A percentile compares a stretch with the other conserved stretches of the same genome.
These are phyloP conservation scores for Odontocerum albicorne DNA, from an alignment of 2,888 invertebrate species.

Conservation along the genomic window DNA sequence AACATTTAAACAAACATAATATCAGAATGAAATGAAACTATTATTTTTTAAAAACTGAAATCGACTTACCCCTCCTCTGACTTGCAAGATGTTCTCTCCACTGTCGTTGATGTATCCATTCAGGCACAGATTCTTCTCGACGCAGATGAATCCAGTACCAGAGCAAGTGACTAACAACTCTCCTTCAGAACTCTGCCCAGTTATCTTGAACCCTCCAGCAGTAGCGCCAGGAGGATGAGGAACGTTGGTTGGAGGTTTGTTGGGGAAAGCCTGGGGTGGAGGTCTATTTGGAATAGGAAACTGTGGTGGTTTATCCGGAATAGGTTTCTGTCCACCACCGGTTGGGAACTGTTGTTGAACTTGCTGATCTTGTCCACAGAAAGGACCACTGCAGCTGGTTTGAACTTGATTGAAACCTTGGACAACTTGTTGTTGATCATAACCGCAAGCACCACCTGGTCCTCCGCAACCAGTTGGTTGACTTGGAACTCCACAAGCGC, in stretches of 20 bases:
- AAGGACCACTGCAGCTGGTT: constrained; percentile 23
- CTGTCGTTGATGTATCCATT: constrained; percentile 61
- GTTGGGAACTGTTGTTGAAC: constrained; percentile 25
- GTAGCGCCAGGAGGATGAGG: constrained; percentile 29
- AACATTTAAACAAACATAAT: too few species aligned
- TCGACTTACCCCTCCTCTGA: constrained; percentile 43
- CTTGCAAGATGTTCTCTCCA: constrained; percentile 53
- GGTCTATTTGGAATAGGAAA: constrained; percentile 41
- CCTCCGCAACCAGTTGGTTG: constrained; percentile 17
- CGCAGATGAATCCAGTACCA: constrained; percentile 63
- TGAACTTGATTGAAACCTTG: constrained; percentile 10
- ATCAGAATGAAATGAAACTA: too few species aligned
- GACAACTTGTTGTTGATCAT: constrained; percentile 16
- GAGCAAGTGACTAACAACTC: constrained; percentile 58
- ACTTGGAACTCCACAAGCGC: neutral
- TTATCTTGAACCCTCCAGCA: constrained; percentile 40
- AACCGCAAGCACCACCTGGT: neutral
- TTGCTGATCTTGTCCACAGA: constrained; percentile 27
- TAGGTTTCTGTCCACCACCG: neutral
- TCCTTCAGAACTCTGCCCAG: constrained; percentile 45
- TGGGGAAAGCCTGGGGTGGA: constrained; percentile 46
- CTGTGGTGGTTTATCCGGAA: neutral
- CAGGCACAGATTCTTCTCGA: constrained; percentile 59
- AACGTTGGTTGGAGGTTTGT: constrained; percentile 37
- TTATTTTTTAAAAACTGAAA: neutral